Percentiles rank a stretch among this genome's conserved stretches.
Conservation (phyloP, 2,797 vertebrate species). For the Falco concolor region DNA sequence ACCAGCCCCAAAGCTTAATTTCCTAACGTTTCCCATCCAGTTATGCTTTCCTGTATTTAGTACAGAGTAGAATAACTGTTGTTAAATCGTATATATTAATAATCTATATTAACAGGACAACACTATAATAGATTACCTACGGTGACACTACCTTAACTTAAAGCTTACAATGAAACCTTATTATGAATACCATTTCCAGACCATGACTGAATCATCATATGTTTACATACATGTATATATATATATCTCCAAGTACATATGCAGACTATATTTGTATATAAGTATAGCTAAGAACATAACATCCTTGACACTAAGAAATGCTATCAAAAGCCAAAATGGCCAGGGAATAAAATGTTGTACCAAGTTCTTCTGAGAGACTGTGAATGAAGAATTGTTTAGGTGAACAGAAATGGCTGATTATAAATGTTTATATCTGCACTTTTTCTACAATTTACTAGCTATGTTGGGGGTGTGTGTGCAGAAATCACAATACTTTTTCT, state of each 20-base stretch:
- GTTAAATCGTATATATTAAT: not conserved
- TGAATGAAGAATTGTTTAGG: not conserved
- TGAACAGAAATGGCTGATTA: not conserved
- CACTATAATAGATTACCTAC: not conserved
- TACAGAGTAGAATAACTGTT: not conserved
- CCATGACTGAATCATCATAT: not conserved
- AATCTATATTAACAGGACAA: not conserved
- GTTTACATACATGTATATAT: not conserved
- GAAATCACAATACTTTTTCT: not conserved
- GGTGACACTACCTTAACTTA: not conserved
- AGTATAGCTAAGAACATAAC: not conserved
- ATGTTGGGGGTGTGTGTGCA: not conserved
- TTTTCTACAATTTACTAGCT: not conserved
- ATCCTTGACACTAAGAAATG: not conserved
- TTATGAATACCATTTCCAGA: not conserved
- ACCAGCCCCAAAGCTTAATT: not conserved
- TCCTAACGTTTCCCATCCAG: not conserved
- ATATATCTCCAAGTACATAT: not conserved
- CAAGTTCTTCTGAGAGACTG: not conserved
- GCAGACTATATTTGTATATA: not conserved
- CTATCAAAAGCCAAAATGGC: not conserved
- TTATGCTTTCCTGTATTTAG: not conserved
- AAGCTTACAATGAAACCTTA: not conserved
- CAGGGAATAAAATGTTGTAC: not conserved
- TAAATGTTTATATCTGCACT: not conserved